A percentile compares a stretch with the other conserved stretches of the same genome.
phyloP scores from a whole-genome alignment of 2,113 vertebrate species.

The Mesitornis unicolor region DNA sequence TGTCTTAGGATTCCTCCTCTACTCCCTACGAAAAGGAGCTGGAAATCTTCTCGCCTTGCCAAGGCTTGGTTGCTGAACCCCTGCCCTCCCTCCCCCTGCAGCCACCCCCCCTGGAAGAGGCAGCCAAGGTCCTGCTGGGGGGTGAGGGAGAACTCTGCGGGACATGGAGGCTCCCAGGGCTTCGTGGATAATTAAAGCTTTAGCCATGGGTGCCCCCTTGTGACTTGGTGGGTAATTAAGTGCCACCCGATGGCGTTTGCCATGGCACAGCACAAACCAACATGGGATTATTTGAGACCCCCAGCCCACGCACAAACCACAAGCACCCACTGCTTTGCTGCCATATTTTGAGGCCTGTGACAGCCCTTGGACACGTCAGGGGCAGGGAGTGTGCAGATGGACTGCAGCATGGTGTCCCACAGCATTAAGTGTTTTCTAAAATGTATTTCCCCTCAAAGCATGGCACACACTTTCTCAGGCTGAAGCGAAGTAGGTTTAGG shows the following conservation, averaged over 20 bases:
- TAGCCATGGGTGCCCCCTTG: constrained; percentile 58
- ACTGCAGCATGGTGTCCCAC: too few relatives aligned
- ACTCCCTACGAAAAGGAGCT: background rate
- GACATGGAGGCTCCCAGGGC: background rate
- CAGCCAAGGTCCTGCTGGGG: background rate
- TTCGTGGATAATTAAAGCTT: background rate
- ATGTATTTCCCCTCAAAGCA: background rate
- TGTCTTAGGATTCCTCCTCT: background rate
- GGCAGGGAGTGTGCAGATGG: too few relatives aligned
- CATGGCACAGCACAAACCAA: background rate
- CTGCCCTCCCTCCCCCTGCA: background rate
- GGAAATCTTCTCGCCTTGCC: background rate
- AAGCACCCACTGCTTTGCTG: fast-evolving
- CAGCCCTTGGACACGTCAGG: background rate
- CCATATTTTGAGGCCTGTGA: background rate
- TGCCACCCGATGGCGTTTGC: background rate
- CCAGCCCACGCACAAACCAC: fast-evolving
- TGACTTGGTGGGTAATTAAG: background rate
- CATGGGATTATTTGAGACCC: background rate
- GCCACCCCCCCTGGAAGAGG: background rate
- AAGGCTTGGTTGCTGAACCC: background rate
- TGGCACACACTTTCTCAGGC: background rate
- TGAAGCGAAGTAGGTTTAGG: background rate
- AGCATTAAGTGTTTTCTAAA: too few relatives aligned
- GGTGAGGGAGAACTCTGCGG: fast-evolving